Percentiles rank a stretch among this genome's conserved stretches.
Conservation (phyloP, 2,888 invertebrate genomes). For the Hydraecia micacea region DNA sequence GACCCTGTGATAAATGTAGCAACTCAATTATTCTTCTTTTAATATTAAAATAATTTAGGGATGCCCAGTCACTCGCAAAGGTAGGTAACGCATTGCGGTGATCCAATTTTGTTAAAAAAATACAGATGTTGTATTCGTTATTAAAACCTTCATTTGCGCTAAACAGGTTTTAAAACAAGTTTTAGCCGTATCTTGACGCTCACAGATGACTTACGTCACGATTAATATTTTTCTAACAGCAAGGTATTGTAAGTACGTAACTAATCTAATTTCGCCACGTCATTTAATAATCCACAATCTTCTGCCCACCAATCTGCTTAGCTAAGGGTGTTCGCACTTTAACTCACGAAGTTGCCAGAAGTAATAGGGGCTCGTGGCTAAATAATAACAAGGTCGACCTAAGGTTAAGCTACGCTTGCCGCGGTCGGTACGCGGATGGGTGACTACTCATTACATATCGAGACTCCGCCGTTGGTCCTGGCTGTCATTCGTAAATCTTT, state of each 20-base stretch:
- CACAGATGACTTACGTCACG: slow-evolving; percentile 19
- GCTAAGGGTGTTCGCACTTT: neutral
- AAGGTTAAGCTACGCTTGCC: too few relatives aligned
- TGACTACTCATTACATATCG: too few relatives aligned
- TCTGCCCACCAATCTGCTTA: too few relatives aligned
- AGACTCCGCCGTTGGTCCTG: too few relatives aligned
- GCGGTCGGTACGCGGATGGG: too few relatives aligned
- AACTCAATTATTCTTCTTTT: neutral
- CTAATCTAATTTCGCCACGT: neutral
- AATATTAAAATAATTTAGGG: neutral
- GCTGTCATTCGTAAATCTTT: too few relatives aligned
- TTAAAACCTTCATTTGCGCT: slow-evolving; percentile 5
- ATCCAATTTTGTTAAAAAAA: slow-evolving; percentile 4
- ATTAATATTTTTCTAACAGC: slow-evolving; percentile 22
- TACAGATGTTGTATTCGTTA: neutral
- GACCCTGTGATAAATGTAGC: neutral
- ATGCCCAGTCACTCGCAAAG: neutral
- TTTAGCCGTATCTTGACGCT: slow-evolving; percentile 4
- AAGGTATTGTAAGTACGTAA: neutral
- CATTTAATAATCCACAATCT: neutral
- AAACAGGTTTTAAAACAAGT: slow-evolving; percentile 39
- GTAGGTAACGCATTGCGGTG: neutral
- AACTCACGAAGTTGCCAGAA: neutral
- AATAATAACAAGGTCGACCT: too few relatives aligned
- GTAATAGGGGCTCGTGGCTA: too few relatives aligned